phyloP scores from a whole-genome alignment of 64 coral and sea anemone species.

The Actinia equina region DNA sequence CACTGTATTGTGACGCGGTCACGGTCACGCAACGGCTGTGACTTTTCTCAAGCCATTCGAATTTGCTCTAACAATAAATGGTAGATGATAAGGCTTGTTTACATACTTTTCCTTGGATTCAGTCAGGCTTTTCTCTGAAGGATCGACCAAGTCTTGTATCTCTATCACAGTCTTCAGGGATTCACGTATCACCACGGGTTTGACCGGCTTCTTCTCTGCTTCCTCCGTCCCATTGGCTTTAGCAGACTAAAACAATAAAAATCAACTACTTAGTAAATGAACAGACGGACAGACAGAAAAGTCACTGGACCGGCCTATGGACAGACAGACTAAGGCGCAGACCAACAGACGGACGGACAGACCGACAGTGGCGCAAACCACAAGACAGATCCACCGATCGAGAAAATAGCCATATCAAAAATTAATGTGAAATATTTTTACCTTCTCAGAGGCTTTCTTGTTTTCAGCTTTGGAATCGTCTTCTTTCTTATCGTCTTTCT shows the following conservation, averaged over 20 bases:
- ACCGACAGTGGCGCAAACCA: background rate
- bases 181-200: constrained; percentile 89
- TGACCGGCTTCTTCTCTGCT: constrained; percentile 38
- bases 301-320: background rate
- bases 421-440: background rate
- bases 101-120: constrained; percentile 79
- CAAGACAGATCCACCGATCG: background rate
- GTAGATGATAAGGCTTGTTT: background rate
- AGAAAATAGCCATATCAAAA: background rate
- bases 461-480: constrained; percentile 34
- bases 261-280: background rate
- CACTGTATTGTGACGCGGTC: too few species aligned
- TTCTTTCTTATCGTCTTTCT: constrained; percentile 18
- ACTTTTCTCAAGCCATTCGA: background rate
- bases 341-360: background rate
- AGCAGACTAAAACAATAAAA: constrained; percentile 47
- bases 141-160: constrained; percentile 51
- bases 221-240: constrained; percentile 81
- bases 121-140: constrained; percentile 40
- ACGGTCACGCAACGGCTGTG: too few species aligned
- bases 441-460: constrained; percentile 50
- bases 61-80: background rate
- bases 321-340: background rate
- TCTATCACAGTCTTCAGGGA: constrained; percentile 47
- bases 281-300: background rate